Evolutionary conservation across 2,797 vertebrate species (phyloP).

Genomic region (Hoplostethus atlanticus): DNA sequence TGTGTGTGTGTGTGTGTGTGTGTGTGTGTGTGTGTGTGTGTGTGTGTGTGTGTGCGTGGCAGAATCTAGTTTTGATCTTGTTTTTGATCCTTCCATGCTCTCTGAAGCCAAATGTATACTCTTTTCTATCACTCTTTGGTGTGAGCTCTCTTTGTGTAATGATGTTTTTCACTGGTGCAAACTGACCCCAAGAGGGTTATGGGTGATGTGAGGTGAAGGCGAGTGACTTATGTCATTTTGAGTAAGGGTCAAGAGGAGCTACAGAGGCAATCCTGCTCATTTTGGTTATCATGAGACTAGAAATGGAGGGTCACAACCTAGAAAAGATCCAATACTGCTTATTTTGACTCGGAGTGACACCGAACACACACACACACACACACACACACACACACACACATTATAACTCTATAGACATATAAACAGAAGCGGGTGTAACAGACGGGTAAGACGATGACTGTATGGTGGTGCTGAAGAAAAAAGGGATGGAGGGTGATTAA

Average conservation of each 20-base stretch:
- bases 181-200: slow-evolving; percentile 8
- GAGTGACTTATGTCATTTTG: neutral
- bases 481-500: slow-evolving; percentile 35
- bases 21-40: neutral
- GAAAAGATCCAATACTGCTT: neutral
- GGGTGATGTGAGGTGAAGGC: neutral
- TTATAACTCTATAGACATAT: neutral
- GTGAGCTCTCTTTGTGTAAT: neutral
- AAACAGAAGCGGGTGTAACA: slow-evolving; percentile 2
- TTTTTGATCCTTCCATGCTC: neutral
- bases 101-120: neutral
- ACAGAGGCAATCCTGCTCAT: slow-evolving; percentile 50
- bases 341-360: neutral
- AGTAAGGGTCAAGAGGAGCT: slow-evolving; percentile 23
- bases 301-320: slow-evolving; percentile 11
- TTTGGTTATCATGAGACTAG: slow-evolving; percentile 39
- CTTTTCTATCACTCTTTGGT: neutral
- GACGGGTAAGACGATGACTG: neutral
- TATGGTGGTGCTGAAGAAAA: slow-evolving; percentile 32
- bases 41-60: neutral
- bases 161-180: slow-evolving; percentile 1
- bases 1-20: no score
- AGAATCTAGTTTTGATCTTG: neutral
- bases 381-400: neutral
- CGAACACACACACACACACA: neutral